Evolutionary conservation across 1,140 invertebrate species (phyloP).

Genomic region (Macrostomum lignano): DNA sequence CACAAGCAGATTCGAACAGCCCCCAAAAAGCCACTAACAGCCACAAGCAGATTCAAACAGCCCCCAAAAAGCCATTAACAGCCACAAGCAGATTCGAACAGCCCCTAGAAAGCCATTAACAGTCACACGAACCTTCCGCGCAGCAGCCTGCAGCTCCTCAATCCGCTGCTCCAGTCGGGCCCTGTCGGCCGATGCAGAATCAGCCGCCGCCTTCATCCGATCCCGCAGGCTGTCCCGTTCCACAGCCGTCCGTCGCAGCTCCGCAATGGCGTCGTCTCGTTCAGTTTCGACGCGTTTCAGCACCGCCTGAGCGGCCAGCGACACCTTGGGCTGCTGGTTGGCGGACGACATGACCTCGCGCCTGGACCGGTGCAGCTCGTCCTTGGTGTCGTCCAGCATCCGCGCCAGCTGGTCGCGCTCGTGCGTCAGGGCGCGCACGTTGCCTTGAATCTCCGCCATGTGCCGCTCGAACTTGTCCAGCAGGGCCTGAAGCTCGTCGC

Average conservation of each 20-base stretch:
- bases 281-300: constrained; percentile 24
- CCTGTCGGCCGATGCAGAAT: constrained; percentile 23
- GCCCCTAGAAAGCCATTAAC: too few relatives aligned
- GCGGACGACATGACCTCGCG: constrained; percentile 19
- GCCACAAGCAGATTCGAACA: too few relatives aligned
- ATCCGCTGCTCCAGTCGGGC: constrained; percentile 21
- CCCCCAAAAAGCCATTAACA: too few relatives aligned
- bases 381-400: too few relatives aligned
- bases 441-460: constrained; percentile 27
- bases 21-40: too few relatives aligned
- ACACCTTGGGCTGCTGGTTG: constrained; percentile 21
- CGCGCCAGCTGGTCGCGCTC: constrained; percentile 25
- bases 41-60: too few relatives aligned
- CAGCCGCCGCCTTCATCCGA: constrained; percentile 19
- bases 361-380: constrained; percentile 15
- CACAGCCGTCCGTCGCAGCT: constrained; percentile 17
- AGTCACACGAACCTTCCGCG: too few relatives aligned
- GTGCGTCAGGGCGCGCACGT: constrained; percentile 22
- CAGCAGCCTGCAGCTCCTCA: constrained; percentile 21
- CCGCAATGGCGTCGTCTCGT: constrained; percentile 20
- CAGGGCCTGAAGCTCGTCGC: constrained; percentile 23
- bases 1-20: too few relatives aligned
- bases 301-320: constrained; percentile 23
- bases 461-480: constrained; percentile 27
- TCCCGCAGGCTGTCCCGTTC: constrained; percentile 24